A percentile compares a stretch with the other conserved stretches of the same genome.
Conservation (phyloP, 1,140 invertebrate genomes). For the Zaprionus gabonicus region DNA sequence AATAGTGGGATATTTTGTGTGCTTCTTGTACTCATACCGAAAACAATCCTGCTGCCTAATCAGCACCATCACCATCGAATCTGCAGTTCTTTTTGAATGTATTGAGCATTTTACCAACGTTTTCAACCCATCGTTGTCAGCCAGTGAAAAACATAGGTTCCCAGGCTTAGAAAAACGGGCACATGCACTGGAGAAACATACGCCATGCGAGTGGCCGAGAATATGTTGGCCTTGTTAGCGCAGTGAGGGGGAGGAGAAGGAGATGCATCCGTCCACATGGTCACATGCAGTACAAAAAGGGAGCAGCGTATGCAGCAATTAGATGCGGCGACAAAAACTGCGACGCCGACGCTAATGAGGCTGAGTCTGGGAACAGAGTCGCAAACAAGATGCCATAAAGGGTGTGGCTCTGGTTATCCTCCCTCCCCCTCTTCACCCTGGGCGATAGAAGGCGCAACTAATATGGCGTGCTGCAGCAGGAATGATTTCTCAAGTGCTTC, state of each 20-base stretch:
- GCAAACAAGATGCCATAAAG: slow-evolving; percentile 51
- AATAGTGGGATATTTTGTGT: no score
- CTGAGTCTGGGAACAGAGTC: slow-evolving; percentile 60
- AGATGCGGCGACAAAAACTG: slow-evolving; percentile 72
- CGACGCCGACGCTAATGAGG: slow-evolving; percentile 71
- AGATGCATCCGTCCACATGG: slow-evolving; percentile 7
- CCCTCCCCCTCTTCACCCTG: background rate
- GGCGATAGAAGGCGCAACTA: slow-evolving; percentile 50
- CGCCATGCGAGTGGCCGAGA: slow-evolving; percentile 65
- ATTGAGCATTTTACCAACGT: background rate
- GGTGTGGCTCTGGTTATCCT: slow-evolving; percentile 14
- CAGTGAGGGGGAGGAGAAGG: slow-evolving; percentile 34
- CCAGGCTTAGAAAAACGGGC: slow-evolving; percentile 68
- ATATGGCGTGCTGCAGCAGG: slow-evolving; percentile 39
- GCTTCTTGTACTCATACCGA: background rate
- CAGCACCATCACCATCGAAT: background rate
- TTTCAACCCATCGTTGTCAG: background rate
- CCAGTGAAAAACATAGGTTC: slow-evolving; percentile 66
- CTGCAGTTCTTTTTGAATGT: background rate
- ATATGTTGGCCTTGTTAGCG: slow-evolving; percentile 81
- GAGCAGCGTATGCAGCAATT: slow-evolving; percentile 77
- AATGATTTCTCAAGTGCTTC: slow-evolving; percentile 55
- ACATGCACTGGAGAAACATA: slow-evolving; percentile 59
- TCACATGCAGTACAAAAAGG: slow-evolving; percentile 22
- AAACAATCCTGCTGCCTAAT: background rate